Evolutionary conservation across 1,140 invertebrate species (phyloP), one percentile per base, ranked within the genome.

Genomic region (Manduca sexta): DNA sequence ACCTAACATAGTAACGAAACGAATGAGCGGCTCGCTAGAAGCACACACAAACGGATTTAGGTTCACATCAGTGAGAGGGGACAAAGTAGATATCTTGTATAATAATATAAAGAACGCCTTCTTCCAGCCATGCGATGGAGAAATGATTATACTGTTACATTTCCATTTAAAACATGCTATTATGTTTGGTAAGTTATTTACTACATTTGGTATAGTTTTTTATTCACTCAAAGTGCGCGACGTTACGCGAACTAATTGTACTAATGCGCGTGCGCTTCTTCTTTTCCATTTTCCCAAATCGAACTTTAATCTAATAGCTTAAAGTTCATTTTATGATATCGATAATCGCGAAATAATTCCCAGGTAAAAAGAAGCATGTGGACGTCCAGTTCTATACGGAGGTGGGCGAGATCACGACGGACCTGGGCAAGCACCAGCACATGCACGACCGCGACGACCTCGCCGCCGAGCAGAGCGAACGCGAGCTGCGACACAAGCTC

Each of bases 341-440:
- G n/a, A n/a, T n/a, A n/a, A n/a, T n/a, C n/a, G n/a, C n/a, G n/a
- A n/a, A 13, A 40, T 12, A 12, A 35, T 35, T 54, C 64, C 1
- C 50, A 86, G 84, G 84, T 43, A 99, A 99, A 86, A 99, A 99
- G 88, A 99, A 99, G 75, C 98, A 99, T 71, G 90, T 96, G 4
- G 98, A 99, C 86, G 97, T 99, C 2, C 98, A 99, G 76, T 99
- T 99, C 87, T 99, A 99, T 80, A 99, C 98, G 0, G 98, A 99
- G 88, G 98, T 99, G 43, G 98, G 98, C 68, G 98, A 99, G 88
- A 98, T 99, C 34, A 99, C 97, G 0, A 99, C 98, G 1, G 98
- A 99, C 91, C 88, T 99, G 49, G 98, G 98, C 33, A 99, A 99
- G 86, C 97, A 99, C 86, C 97, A 99, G 74, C 97, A 99, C 77